Conservation (phyloP, 2,113 vertebrate genomes). For the Meriones unguiculatus region DNA sequence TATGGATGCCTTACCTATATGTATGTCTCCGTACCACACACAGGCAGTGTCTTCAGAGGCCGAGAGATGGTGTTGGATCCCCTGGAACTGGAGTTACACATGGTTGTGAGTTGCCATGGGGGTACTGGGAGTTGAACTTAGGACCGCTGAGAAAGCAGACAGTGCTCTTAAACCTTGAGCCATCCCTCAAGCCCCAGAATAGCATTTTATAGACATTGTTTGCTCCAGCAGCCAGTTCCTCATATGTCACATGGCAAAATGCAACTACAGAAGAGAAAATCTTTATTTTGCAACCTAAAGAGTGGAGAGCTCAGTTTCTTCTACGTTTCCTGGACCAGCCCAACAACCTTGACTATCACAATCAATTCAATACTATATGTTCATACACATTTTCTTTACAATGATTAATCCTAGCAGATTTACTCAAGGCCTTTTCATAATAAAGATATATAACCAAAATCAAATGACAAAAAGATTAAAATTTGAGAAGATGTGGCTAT, state of each 20-base stretch:
- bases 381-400: background rate
- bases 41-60: background rate
- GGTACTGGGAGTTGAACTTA: background rate
- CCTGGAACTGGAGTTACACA: background rate
- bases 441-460: background rate
- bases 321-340: background rate
- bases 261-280: background rate
- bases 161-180: background rate
- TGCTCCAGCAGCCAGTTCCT: background rate
- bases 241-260: background rate
- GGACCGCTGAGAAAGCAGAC: background rate
- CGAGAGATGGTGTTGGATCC: background rate
- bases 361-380: conserved; percentile 6
- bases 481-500: background rate
- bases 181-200: background rate
- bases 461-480: background rate
- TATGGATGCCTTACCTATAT: too few species aligned
- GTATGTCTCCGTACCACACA: background rate
- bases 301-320: background rate
- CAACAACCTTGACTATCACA: background rate
- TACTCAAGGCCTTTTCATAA: conserved; percentile 22
- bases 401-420: background rate
- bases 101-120: background rate
- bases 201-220: background rate
- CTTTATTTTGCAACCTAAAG: background rate